Evolutionary conservation across 2,113 vertebrate species (phyloP).

Genomic region (Thamnaconus septentrionalis): DNA sequence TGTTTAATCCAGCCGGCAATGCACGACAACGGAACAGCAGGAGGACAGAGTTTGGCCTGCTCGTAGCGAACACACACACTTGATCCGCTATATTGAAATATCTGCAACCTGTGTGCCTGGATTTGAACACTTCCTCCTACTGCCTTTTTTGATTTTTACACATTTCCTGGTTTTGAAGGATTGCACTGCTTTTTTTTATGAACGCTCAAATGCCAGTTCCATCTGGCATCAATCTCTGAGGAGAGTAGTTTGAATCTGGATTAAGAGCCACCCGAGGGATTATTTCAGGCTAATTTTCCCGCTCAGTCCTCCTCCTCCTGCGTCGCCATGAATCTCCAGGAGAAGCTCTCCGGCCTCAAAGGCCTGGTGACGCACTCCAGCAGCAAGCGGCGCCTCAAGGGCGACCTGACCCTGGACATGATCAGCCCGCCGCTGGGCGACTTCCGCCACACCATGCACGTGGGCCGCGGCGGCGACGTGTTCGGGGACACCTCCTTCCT

Average conservation of each 20-base stretch:
- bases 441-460: constrained; percentile 98
- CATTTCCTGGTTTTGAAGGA: not conserved
- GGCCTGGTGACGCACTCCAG: constrained; percentile 88
- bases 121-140: constrained; percentile 13
- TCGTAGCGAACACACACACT: constrained; percentile 60
- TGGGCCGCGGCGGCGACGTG: constrained; percentile 91
- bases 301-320: not conserved
- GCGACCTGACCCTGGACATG: constrained; percentile 90
- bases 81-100: constrained; percentile 25
- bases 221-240: not conserved
- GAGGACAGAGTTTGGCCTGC: constrained; percentile 51
- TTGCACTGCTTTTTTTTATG: constrained; percentile 12
- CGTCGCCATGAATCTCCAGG: constrained; percentile 87
- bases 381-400: constrained; percentile 83
- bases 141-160: not conserved
- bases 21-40: constrained; percentile 51
- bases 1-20: constrained; percentile 57
- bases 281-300: constrained; percentile 2
- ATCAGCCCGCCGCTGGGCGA: constrained; percentile 94
- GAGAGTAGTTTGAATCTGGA: constrained; percentile 2
- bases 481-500: constrained; percentile 98
- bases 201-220: no score
- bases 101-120: constrained; percentile 27
- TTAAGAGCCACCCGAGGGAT: constrained; percentile 9
- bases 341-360: constrained; percentile 88